Base-by-base conservation (phyloP, 1,140 invertebrate species). In the Drosophila baimaii region DNA sequence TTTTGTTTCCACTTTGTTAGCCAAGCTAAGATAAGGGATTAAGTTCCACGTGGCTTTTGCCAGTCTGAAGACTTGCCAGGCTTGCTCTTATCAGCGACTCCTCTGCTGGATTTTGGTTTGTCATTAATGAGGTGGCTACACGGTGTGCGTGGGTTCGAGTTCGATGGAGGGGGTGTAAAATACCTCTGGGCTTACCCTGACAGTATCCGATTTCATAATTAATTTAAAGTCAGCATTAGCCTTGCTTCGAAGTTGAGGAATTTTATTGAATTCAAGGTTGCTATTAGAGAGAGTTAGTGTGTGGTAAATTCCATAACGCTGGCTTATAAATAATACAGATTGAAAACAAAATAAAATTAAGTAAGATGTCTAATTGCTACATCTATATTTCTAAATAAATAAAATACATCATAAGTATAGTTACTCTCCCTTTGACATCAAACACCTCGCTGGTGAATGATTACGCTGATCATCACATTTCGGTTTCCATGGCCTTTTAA, bases 21-120 rank as follows among this genome's bases (percentile, higher is more conserved):
- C 25, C 43, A 58, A 25, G 51, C 29, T 33, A n/a, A 58, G 68
- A 71, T 70, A 71, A 57, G 41, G 44, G 46, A 69, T 69, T 68
- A 71, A 21, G 33, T 70, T 71, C 25, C 65, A 37, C 13, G 68
- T 31, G 63, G 25, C 63, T 31, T 37, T 31, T 35, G 29, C 13
- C 17, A 31, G 25, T 1, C 15, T 55, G 39, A n/a, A 10, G 15
- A 21, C 13, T 37, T 56, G 31, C 39, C 66, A 35, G n/a, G 47
- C 25, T 68, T 31, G 29, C 25, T 37, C 31, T 63, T 68, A 68
- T 63, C 64, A 17, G 15, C 19, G 5, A n/a, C 17, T 35, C 12
- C 25, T 29, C 41, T 46, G 10, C 25, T 27, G 27, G 68, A 71
- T 57, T 71, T 71, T 19, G 43, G 51, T 35, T 47, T 57, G 35